Evolutionary conservation across 2,113 vertebrate species (phyloP).

Genomic region (Ctenomys sociabilis): DNA sequence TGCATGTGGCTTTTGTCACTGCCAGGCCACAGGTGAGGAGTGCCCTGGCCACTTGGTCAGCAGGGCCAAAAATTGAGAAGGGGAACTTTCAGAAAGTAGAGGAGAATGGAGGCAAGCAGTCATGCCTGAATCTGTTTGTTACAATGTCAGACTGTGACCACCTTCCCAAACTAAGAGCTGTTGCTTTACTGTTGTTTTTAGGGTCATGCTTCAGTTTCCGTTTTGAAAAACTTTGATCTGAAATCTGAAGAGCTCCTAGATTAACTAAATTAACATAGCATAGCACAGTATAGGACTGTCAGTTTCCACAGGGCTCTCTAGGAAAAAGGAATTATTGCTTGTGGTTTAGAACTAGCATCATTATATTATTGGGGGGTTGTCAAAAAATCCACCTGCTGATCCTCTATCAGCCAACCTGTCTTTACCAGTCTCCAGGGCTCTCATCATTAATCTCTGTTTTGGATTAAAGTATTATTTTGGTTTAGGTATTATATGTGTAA

Average conservation of each 20-base stretch:
- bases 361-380: background rate
- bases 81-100: background rate
- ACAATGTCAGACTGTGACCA: background rate
- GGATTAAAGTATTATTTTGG: background rate
- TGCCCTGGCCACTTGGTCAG: background rate
- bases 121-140: background rate
- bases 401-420: background rate
- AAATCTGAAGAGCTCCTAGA: background rate
- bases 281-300: background rate
- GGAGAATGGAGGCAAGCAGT: background rate
- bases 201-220: background rate
- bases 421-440: background rate
- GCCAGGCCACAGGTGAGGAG: background rate
- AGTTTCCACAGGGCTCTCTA: background rate
- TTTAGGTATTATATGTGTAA: conserved; percentile 8
- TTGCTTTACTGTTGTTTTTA: background rate
- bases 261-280: background rate
- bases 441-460: conserved; percentile 31
- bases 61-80: background rate
- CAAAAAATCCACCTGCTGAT: background rate
- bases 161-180: background rate
- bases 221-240: conserved; percentile 7
- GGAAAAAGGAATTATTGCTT: background rate
- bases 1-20: background rate
- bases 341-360: background rate